These are phyloP conservation scores for Cybosia mesomella DNA, from an alignment of 2,888 invertebrate genomes.

Conservation along the genomic window DNA sequence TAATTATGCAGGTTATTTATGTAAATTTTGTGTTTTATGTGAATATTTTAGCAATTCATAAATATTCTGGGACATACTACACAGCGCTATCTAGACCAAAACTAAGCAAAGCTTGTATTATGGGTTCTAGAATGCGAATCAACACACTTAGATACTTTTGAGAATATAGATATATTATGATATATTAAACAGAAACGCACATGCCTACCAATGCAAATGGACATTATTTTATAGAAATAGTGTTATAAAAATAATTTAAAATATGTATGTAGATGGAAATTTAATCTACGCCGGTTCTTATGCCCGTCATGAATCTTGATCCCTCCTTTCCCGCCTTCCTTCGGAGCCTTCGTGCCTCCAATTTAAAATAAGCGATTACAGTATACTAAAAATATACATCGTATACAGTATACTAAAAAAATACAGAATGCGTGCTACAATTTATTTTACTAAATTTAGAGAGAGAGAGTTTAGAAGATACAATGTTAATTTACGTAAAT, in stretches of 20 bases:
- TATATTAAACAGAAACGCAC: not conserved
- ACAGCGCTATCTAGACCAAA: not conserved
- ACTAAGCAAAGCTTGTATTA: not conserved
- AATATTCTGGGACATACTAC: not conserved
- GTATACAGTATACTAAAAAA: slow-evolving; percentile 53
- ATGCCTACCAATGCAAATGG: not conserved
- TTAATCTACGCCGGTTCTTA: slow-evolving; percentile 67
- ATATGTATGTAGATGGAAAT: slow-evolving; percentile 36
- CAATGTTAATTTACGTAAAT: not conserved
- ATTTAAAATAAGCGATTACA: slow-evolving; percentile 73
- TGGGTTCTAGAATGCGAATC: not conserved
- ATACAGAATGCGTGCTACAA: slow-evolving; percentile 31
- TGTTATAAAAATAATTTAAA: slow-evolving; percentile 23
- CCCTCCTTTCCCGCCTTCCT: slow-evolving; percentile 69
- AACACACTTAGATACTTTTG: not conserved
- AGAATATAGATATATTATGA: not conserved
- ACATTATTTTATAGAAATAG: not conserved
- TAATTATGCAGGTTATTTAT: slow-evolving; percentile 59
- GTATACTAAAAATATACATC: slow-evolving; percentile 52
- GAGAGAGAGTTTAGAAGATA: not conserved
- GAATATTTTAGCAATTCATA: not conserved
- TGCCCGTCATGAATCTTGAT: slow-evolving; percentile 72
- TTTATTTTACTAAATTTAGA: not conserved
- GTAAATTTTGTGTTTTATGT: slow-evolving; percentile 42
- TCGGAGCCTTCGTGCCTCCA: slow-evolving; percentile 62